These are phyloP conservation scores for Campaea margaritaria DNA, from an alignment of 2,888 invertebrate species.

Conservation along the genomic window DNA sequence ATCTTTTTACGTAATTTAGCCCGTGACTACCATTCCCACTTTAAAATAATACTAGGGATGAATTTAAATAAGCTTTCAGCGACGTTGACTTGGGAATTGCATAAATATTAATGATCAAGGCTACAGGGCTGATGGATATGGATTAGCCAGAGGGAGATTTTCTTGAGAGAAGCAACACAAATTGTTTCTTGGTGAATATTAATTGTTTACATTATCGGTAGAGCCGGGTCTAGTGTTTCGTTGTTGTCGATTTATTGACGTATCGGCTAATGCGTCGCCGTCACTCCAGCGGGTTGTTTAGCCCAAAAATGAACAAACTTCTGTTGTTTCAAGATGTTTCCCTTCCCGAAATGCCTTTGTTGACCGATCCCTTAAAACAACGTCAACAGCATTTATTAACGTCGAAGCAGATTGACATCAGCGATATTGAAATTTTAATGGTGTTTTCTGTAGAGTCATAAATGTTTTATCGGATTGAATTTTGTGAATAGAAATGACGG, in stretches of 20 bases:
- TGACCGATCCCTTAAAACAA: conserved; percentile 39
- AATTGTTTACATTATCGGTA: conserved; percentile 32
- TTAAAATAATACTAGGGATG: conserved; percentile 73
- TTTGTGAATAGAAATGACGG: not conserved
- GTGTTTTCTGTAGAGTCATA: conserved; percentile 12
- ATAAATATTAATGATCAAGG: conserved; percentile 78
- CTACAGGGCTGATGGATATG: conserved; percentile 70
- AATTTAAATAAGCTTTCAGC: conserved; percentile 80
- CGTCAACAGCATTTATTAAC: conserved; percentile 33
- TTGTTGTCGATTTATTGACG: conserved; percentile 59
- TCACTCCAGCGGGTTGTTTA: conserved; percentile 52
- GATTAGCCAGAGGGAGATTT: conserved; percentile 56
- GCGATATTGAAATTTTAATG: conserved; percentile 27
- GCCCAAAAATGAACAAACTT: conserved; percentile 44
- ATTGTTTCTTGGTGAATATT: conserved; percentile 41
- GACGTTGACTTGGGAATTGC: conserved; percentile 71
- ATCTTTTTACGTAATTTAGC: conserved; percentile 65
- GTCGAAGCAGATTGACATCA: conserved; percentile 29
- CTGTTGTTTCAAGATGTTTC: conserved; percentile 44
- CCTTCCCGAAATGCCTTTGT: conserved; percentile 36
- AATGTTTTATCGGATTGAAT: not conserved
- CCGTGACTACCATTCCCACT: conserved; percentile 58
- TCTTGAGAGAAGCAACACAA: conserved; percentile 24
- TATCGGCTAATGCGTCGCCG: conserved; percentile 59
- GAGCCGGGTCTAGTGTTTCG: conserved; percentile 15